phyloP scores from a whole-genome alignment of 2,797 vertebrate genomes.

The Melanotaenia pygmaea region DNA sequence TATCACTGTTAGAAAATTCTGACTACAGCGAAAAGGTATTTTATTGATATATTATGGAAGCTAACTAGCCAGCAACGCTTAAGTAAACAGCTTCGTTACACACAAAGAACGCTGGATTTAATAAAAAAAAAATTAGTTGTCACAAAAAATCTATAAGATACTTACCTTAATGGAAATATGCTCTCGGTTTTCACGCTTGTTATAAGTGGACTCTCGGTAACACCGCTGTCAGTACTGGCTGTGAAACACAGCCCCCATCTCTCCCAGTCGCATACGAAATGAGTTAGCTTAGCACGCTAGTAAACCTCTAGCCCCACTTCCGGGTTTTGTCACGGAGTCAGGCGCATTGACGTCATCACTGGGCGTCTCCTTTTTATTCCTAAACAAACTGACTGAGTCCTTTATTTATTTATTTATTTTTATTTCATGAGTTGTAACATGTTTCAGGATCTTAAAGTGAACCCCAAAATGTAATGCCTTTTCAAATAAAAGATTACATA shows the following conservation, averaged over 20 bases:
- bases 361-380: no score
- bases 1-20: not conserved
- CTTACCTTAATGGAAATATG: constrained; percentile 62
- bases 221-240: constrained; percentile 64
- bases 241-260: constrained; percentile 75
- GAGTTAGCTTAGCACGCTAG: constrained; percentile 54
- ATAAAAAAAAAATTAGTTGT: not conserved
- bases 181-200: constrained; percentile 16
- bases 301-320: constrained; percentile 39
- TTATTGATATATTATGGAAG: constrained; percentile 21
- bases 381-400: not conserved
- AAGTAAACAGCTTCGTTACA: constrained; percentile 37
- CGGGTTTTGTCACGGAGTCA: constrained; percentile 59
- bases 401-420: constrained; percentile 19
- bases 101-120: constrained; percentile 2
- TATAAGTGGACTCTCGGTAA: constrained; percentile 24
- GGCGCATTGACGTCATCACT: constrained; percentile 46
- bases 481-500: constrained; percentile 19
- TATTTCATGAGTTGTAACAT: constrained; percentile 41
- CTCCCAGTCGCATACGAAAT: constrained; percentile 66
- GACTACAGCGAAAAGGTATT: not conserved
- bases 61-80: constrained; percentile 66
- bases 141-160: no score
- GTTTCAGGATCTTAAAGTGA: constrained; percentile 72
- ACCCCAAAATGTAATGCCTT: constrained; percentile 41